Conservation (phyloP, 92 coral and sea anemone genomes). For the Phenganax marumi region DNA sequence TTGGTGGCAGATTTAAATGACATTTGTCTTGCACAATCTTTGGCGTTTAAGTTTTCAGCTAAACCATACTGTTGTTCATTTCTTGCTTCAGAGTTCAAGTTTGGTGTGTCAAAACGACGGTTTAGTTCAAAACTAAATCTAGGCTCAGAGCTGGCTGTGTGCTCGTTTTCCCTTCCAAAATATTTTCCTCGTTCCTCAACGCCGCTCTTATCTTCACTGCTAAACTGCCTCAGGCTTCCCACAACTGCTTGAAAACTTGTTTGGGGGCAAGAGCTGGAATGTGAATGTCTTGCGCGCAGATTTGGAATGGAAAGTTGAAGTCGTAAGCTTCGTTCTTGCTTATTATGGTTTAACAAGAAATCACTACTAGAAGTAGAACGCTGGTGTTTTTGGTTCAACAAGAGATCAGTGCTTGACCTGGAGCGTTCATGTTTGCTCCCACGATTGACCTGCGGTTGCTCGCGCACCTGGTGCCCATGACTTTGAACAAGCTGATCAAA, state of each 20-base stretch:
- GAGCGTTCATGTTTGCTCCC: neutral
- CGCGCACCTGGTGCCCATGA: conserved; percentile 18
- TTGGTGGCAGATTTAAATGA: no score
- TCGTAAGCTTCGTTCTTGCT: neutral
- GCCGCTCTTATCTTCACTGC: neutral
- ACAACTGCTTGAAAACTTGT: neutral
- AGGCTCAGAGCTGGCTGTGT: no score
- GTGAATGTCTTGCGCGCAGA: conserved; percentile 13
- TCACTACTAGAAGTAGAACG: neutral
- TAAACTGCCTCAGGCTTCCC: neutral
- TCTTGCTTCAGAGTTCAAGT: no score
- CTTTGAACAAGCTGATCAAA: neutral
- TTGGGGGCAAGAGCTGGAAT: conserved; percentile 6
- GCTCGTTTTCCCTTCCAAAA: no score
- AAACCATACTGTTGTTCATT: no score
- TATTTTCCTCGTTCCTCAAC: neutral
- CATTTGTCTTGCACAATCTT: no score
- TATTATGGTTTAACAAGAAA: neutral
- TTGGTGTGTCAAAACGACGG: no score
- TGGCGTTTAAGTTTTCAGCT: no score
- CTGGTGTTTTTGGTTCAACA: neutral
- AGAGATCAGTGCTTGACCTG: conserved; percentile 11
- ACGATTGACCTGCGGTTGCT: neutral
- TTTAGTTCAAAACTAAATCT: no score
- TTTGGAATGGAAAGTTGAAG: neutral